Conservation (phyloP, 2,888 invertebrate species). For the Lasioglossum lativentre region DNA sequence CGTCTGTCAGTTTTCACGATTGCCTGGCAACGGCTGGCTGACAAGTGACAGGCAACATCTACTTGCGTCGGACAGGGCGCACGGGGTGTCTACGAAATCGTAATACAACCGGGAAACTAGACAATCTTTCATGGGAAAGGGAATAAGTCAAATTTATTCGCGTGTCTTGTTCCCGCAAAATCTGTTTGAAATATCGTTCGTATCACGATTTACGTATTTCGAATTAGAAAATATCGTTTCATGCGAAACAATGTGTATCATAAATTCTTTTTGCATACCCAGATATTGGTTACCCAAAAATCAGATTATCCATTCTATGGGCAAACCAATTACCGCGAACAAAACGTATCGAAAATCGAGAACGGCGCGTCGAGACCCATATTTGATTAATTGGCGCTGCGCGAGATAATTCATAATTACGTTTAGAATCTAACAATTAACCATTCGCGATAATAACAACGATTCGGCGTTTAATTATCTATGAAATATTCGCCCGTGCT, state of each 20-base stretch:
- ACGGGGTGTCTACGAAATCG: not conserved
- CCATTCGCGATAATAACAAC: not conserved
- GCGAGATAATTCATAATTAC: not conserved
- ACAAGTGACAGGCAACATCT: not conserved
- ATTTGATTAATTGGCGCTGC: not conserved
- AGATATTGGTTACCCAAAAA: not conserved
- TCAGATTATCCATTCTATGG: not conserved
- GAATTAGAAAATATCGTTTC: not conserved
- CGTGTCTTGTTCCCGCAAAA: not conserved
- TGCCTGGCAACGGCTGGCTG: not conserved
- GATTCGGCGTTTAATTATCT: conserved; percentile 1
- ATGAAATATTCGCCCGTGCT: not conserved
- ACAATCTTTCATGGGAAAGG: not conserved
- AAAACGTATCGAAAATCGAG: not conserved
- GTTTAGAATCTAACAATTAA: not conserved
- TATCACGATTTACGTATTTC: not conserved
- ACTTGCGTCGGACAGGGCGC: not conserved
- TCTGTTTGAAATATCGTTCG: not conserved
- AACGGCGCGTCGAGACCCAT: not conserved
- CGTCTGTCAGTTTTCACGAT: conserved; percentile 14
- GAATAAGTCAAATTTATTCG: not conserved
- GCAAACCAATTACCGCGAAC: not conserved
- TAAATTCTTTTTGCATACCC: not conserved
- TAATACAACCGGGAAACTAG: not conserved
- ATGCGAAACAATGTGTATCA: not conserved